phyloP scores from a whole-genome alignment of 2,888 invertebrate species.

The Philereme vetulata region DNA sequence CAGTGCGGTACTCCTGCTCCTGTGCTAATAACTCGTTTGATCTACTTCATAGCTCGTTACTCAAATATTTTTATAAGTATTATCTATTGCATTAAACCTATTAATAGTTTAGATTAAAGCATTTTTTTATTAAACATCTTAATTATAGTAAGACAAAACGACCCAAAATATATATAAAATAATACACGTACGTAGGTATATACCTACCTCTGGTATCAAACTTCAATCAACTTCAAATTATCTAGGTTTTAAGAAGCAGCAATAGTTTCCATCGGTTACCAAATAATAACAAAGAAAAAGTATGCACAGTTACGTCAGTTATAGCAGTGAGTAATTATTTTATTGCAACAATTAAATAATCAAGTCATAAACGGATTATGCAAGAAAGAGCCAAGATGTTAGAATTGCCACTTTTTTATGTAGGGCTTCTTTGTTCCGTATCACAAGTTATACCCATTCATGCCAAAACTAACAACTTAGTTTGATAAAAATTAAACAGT shows the following conservation, averaged over 20 bases:
- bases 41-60: constrained; percentile 24
- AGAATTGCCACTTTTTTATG: constrained; percentile 28
- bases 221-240: not conserved
- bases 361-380: constrained; percentile 40
- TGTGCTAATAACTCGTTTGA: constrained; percentile 30
- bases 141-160: too few species aligned
- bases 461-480: not conserved
- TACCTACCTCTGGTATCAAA: not conserved
- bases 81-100: too few species aligned
- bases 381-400: constrained; percentile 36
- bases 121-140: too few species aligned
- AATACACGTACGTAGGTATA: too few species aligned
- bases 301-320: constrained; percentile 35
- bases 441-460: constrained; percentile 2
- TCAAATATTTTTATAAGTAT: not conserved
- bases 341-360: constrained; percentile 39
- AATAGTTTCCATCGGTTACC: constrained; percentile 19
- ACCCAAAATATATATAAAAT: too few species aligned
- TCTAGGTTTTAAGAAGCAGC: constrained; percentile 1
- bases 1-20: constrained; percentile 15
- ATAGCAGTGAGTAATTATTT: constrained; percentile 39
- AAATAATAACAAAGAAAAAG: constrained; percentile 36
- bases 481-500: constrained; percentile 5
- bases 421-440: constrained; percentile 36
- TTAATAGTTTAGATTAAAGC: too few species aligned